These are phyloP conservation scores for Lasioglossum albipes DNA, from an alignment of 1,140 invertebrate genomes.

Conservation along the genomic window DNA sequence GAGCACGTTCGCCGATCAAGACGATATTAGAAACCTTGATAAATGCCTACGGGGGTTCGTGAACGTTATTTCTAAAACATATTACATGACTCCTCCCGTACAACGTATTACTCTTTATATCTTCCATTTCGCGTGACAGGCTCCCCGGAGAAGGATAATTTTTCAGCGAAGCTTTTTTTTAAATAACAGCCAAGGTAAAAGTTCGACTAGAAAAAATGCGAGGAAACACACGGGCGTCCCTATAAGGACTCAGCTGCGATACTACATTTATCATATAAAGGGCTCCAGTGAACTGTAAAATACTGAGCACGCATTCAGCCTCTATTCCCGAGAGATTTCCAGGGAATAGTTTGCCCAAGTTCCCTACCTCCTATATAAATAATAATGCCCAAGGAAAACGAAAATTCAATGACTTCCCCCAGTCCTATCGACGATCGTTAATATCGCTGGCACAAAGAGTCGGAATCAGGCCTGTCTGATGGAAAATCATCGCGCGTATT, in stretches of 20 bases:
- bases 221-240: not conserved
- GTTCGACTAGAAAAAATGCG: slow-evolving; percentile 1
- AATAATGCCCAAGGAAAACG: not conserved
- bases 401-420: not conserved
- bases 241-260: slow-evolving; percentile 1
- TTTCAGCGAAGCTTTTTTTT: not conserved
- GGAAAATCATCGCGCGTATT: slow-evolving; percentile 37
- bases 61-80: not conserved
- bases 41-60: not conserved
- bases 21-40: not conserved
- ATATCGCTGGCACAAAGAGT: not conserved
- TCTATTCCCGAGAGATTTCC: slow-evolving; percentile 1
- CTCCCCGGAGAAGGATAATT: not conserved
- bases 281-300: slow-evolving; percentile 5
- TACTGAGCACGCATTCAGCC: not conserved
- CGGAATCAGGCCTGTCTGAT: no score
- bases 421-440: not conserved
- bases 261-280: slow-evolving; percentile 7
- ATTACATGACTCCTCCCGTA: not conserved
- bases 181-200: not conserved
- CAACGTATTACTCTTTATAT: slow-evolving; percentile 4
- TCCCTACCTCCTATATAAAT: not conserved
- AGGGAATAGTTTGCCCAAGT: slow-evolving; percentile 1
- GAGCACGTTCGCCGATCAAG: not conserved
- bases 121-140: not conserved